Conservation (phyloP, 2,888 invertebrate genomes). For the Tachystola acroxantha region DNA sequence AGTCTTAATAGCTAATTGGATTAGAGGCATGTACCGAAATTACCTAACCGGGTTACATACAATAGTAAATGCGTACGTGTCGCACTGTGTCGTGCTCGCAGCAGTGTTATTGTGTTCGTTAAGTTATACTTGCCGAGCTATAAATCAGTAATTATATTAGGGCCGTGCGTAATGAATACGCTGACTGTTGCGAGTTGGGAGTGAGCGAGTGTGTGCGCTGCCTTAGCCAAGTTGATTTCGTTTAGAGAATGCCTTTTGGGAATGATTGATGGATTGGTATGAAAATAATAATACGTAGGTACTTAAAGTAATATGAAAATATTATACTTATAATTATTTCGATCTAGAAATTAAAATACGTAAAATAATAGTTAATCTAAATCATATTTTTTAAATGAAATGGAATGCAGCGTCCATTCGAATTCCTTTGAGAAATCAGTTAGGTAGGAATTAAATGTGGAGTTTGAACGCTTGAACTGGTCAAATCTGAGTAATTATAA, state of each 20-base stretch:
- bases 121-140: slow-evolving; percentile 43
- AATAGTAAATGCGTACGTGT: slow-evolving; percentile 60
- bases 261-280: too few species aligned
- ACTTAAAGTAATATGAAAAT: too few species aligned
- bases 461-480: too few species aligned
- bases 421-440: too few species aligned
- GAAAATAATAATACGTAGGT: too few species aligned
- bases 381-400: too few species aligned
- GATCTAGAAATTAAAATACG: too few species aligned
- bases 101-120: slow-evolving; percentile 50
- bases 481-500: too few species aligned
- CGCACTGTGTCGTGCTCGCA: slow-evolving; percentile 15
- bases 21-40: slow-evolving; percentile 75
- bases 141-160: slow-evolving; percentile 65
- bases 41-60: slow-evolving; percentile 70
- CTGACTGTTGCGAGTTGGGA: neutral
- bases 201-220: neutral
- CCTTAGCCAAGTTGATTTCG: neutral
- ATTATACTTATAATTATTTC: too few species aligned
- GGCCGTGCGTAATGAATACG: slow-evolving; percentile 37
- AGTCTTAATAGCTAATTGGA: slow-evolving; percentile 78
- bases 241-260: neutral
- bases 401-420: too few species aligned
- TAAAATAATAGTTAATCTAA: too few species aligned
- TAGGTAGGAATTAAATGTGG: too few species aligned